Percentiles rank a stretch among this genome's conserved stretches.
Conservation (phyloP, 2,113 vertebrate genomes). For the Leucopsar rothschildi region DNA sequence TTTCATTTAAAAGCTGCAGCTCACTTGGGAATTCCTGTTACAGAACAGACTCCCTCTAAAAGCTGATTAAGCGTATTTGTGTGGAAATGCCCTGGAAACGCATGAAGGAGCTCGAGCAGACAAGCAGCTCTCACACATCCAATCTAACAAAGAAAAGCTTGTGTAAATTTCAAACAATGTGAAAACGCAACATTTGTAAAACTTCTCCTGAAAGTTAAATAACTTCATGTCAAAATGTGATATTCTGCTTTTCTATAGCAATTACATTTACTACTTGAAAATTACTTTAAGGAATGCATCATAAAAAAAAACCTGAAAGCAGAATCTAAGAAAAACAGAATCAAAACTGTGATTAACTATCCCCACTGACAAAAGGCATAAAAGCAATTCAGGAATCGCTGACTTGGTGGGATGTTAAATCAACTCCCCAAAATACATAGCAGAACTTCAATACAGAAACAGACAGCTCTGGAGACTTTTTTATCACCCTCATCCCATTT, state of each 20-base stretch:
- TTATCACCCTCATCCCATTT: not conserved
- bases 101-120: not conserved
- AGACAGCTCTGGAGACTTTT: not conserved
- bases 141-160: slow-evolving; percentile 14
- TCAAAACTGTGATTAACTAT: not conserved
- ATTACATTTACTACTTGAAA: not conserved
- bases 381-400: not conserved
- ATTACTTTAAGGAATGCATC: not conserved
- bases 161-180: not conserved
- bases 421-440: not conserved
- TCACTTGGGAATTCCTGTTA: not conserved
- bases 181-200: not conserved
- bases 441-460: not conserved
- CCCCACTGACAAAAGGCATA: not conserved
- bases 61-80: slow-evolving; percentile 15
- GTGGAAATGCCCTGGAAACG: slow-evolving; percentile 24
- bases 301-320: not conserved
- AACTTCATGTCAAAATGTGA: not conserved
- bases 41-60: not conserved
- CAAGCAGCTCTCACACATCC: not conserved
- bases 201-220: not conserved
- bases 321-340: not conserved
- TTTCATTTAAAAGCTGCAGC: not conserved
- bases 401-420: not conserved
- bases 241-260: not conserved